These are phyloP conservation scores for Bovichtus diacanthus DNA, from an alignment of 2,797 vertebrate genomes.

Conservation along the genomic window DNA sequence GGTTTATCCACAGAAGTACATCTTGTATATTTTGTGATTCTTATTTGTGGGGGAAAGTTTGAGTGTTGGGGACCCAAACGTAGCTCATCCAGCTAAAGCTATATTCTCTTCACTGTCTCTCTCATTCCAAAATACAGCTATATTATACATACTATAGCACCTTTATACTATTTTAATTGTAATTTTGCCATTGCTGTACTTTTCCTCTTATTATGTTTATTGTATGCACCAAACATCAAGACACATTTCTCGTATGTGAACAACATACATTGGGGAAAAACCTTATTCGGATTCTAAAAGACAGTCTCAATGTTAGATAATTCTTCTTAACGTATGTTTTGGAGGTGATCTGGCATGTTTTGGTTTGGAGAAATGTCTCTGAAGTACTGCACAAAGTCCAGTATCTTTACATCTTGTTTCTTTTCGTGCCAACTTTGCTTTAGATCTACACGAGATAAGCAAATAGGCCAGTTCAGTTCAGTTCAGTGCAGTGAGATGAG, in stretches of 20 bases:
- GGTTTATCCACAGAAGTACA: background rate
- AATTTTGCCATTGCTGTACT: too few species aligned
- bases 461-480: slow-evolving; percentile 15
- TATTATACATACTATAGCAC: too few species aligned
- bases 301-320: background rate
- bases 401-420: background rate
- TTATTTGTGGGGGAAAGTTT: background rate
- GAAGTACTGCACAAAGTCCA: background rate
- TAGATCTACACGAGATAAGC: background rate
- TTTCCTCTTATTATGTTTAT: too few species aligned
- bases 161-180: too few species aligned
- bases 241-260: too few species aligned
- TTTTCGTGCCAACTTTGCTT: background rate
- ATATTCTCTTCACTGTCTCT: too few species aligned
- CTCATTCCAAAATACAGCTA: too few species aligned
- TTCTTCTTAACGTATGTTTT: too few species aligned
- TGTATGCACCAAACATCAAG: too few species aligned
- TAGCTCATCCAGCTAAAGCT: too few species aligned
- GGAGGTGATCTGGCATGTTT: background rate
- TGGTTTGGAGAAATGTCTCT: background rate
- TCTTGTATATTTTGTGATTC: background rate
- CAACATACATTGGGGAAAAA: too few species aligned
- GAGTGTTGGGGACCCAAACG: background rate
- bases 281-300: too few species aligned
- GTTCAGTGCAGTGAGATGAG: slow-evolving; percentile 15